Evolutionary conservation across 2,888 invertebrate species (phyloP).

Genomic region (Agrotis exclamationis): DNA sequence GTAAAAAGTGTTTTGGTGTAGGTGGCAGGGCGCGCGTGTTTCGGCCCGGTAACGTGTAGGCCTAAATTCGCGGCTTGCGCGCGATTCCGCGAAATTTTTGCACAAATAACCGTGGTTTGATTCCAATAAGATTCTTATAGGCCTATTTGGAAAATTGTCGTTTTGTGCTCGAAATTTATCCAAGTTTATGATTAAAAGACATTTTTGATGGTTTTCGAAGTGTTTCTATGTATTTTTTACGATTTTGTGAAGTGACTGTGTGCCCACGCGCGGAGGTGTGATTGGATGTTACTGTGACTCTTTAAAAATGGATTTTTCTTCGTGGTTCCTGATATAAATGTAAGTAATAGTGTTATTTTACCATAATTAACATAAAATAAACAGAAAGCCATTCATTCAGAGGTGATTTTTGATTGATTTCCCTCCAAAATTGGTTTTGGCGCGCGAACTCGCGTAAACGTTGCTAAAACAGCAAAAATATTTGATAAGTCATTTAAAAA

Average conservation of each 20-base stretch:
- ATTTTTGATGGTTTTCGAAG: slow-evolving; percentile 69
- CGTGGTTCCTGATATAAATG: slow-evolving; percentile 63
- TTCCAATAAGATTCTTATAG: slow-evolving; percentile 89
- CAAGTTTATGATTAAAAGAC: slow-evolving; percentile 71
- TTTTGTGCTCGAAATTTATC: slow-evolving; percentile 66
- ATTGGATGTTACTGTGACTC: slow-evolving; percentile 61
- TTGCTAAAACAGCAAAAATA: background rate
- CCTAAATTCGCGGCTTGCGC: slow-evolving; percentile 81
- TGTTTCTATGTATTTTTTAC: slow-evolving; percentile 71
- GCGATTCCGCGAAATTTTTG: slow-evolving; percentile 81
- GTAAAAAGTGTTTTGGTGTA: slow-evolving; percentile 63
- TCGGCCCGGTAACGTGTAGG: slow-evolving; percentile 71
- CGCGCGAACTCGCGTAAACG: slow-evolving; percentile 32
- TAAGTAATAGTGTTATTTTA: slow-evolving; percentile 75
- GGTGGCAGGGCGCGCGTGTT: slow-evolving; percentile 69
- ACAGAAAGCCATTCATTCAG: slow-evolving; percentile 24
- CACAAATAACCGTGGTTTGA: slow-evolving; percentile 74
- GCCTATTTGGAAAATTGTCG: slow-evolving; percentile 82
- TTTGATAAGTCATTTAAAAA: background rate
- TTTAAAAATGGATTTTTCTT: slow-evolving; percentile 69
- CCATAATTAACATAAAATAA: slow-evolving; percentile 34
- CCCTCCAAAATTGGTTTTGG: slow-evolving; percentile 1
- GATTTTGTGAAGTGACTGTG: slow-evolving; percentile 77
- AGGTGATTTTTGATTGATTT: slow-evolving; percentile 38
- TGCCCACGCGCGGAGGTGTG: slow-evolving; percentile 58